A percentile compares a stretch with the other conserved stretches of the same genome.
Conservation (phyloP, 2,888 invertebrate species). For the Drosophila siamana region DNA sequence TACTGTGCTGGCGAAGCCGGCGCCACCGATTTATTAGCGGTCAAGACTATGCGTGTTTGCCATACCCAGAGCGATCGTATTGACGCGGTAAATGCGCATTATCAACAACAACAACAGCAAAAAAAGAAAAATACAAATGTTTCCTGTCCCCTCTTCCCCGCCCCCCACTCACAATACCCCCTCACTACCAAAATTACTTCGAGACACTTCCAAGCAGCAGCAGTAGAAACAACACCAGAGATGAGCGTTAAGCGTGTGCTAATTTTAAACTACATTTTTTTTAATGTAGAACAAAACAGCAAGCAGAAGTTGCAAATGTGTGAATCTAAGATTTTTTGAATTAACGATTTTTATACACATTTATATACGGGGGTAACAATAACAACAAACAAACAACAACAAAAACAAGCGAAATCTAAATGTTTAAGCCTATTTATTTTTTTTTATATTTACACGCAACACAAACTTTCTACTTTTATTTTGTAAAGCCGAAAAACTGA, state of each 20-base stretch:
- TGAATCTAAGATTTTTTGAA: constrained; percentile 68
- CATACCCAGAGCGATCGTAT: constrained; percentile 69
- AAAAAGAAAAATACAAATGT: constrained; percentile 1
- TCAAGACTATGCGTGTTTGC: constrained; percentile 78
- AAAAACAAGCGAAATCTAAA: constrained; percentile 51
- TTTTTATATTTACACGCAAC: constrained; percentile 59
- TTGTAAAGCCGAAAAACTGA: constrained; percentile 61
- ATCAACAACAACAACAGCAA: not conserved
- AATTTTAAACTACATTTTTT: constrained; percentile 55
- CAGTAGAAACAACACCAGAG: not conserved
- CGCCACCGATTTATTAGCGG: constrained; percentile 78
- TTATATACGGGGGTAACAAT: constrained; percentile 45
- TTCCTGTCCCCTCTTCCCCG: constrained; percentile 14
- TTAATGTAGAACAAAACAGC: constrained; percentile 49
- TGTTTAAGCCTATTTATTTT: constrained; percentile 78
- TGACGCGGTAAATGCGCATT: constrained; percentile 72
- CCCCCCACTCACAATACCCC: constrained; percentile 1
- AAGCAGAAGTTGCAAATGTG: constrained; percentile 32
- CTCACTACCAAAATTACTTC: constrained; percentile 42
- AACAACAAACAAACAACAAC: not conserved
- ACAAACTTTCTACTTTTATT: constrained; percentile 71
- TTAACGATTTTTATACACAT: constrained; percentile 74
- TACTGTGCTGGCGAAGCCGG: constrained; percentile 59
- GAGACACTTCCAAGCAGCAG: constrained; percentile 48
- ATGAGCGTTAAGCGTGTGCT: constrained; percentile 54